A percentile compares a stretch with the other conserved stretches of the same genome.
Conservation (phyloP, 2,113 vertebrate species). For the Calidris pygmaea region DNA sequence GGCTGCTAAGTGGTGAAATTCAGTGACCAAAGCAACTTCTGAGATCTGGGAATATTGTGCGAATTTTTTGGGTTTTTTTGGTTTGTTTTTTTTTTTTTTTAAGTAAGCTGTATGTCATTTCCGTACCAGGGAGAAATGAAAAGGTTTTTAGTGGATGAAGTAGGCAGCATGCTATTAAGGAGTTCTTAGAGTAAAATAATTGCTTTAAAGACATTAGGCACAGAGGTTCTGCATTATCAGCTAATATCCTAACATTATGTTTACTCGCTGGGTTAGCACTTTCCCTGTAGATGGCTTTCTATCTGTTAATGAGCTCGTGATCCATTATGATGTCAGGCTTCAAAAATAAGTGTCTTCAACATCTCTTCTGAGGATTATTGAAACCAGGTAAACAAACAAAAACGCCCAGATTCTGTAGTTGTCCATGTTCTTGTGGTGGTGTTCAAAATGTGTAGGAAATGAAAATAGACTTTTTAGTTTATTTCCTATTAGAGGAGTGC, state of each 20-base stretch:
- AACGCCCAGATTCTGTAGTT: neutral
- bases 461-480: neutral
- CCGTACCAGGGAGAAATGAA: neutral
- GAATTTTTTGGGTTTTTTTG: too few species aligned
- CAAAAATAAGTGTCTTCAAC: neutral
- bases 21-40: neutral
- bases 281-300: neutral
- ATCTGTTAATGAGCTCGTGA: slow-evolving; percentile 1
- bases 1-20: neutral
- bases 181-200: slow-evolving; percentile 12
- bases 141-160: slow-evolving; percentile 7
- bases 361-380: neutral
- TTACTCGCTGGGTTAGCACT: neutral
- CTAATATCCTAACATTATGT: slow-evolving; percentile 26
- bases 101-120: neutral
- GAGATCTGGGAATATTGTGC: neutral
- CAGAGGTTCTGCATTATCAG: slow-evolving; percentile 7
- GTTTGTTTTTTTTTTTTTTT: neutral
- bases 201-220: slow-evolving; percentile 3
- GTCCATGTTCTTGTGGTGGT: accelerated
- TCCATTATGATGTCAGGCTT: neutral
- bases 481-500: neutral
- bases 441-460: neutral
- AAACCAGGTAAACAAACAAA: neutral
- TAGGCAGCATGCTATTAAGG: slow-evolving; percentile 1